These are phyloP conservation scores for Coilia nasus DNA, from an alignment of 2,797 vertebrate genomes.

Conservation along the genomic window DNA sequence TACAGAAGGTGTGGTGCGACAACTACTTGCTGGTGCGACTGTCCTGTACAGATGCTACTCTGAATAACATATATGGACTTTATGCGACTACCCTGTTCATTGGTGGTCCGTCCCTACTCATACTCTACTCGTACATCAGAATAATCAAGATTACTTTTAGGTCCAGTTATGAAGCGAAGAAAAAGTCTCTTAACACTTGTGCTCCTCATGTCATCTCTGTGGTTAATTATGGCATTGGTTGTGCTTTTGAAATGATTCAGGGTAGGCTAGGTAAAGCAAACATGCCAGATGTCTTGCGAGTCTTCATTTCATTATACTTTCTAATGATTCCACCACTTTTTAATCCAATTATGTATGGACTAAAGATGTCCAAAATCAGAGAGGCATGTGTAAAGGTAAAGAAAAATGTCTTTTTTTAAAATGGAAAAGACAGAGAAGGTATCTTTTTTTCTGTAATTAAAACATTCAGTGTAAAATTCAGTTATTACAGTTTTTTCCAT, in stretches of 20 bases:
- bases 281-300: slow-evolving; percentile 40
- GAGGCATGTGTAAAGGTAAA: slow-evolving; percentile 29
- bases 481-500: no score
- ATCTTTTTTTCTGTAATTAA: no score
- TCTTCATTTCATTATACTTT: slow-evolving; percentile 53
- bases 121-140: slow-evolving; percentile 47
- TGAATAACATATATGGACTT: slow-evolving; percentile 59
- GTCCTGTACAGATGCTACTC: slow-evolving; percentile 54
- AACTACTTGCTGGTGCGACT: slow-evolving; percentile 59
- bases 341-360: slow-evolving; percentile 56
- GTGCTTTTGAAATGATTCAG: slow-evolving; percentile 51
- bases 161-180: slow-evolving; percentile 20
- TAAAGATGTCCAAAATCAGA: slow-evolving; percentile 48
- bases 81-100: slow-evolving; percentile 28
- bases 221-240: slow-evolving; percentile 44
- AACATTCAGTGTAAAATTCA: no score
- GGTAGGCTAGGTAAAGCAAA: slow-evolving; percentile 51
- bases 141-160: slow-evolving; percentile 43
- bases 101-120: slow-evolving; percentile 48
- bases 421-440: no score
- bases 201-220: slow-evolving; percentile 46
- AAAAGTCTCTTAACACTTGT: slow-evolving; percentile 45
- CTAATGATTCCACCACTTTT: slow-evolving; percentile 47
- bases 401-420: no score
- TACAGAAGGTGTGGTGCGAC: slow-evolving; percentile 59